Percentiles rank a stretch among this genome's conserved stretches.
Evolutionary conservation across 2,888 invertebrate genomes (phyloP).

Genomic region (Agrochola lychnidis): DNA sequence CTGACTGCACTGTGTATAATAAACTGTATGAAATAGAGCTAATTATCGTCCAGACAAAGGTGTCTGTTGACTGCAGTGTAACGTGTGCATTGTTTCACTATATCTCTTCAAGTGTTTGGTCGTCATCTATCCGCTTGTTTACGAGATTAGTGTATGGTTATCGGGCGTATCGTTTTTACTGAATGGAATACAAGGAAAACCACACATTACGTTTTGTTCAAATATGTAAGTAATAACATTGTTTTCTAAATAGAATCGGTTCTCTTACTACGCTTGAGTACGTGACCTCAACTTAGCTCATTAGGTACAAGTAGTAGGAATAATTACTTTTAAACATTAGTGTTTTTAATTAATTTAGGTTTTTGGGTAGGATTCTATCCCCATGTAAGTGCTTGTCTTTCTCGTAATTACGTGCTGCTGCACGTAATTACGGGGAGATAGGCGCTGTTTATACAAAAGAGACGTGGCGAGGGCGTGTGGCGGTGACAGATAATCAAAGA

Average conservation of each 20-base stretch:
- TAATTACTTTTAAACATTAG: not conserved
- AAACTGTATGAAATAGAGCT: constrained; percentile 38
- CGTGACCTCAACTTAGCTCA: not conserved
- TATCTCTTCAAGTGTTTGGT: not conserved
- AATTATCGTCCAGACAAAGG: constrained; percentile 52
- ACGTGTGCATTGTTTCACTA: not conserved
- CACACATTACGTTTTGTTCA: not conserved
- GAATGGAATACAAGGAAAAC: constrained; percentile 44
- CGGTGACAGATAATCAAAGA: too few relatives aligned
- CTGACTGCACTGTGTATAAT: constrained; percentile 53
- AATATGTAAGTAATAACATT: not conserved
- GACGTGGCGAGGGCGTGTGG: too few relatives aligned
- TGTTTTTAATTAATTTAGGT: not conserved
- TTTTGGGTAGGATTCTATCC: not conserved
- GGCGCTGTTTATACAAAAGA: too few relatives aligned
- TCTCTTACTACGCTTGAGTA: too few relatives aligned
- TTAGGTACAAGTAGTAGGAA: not conserved
- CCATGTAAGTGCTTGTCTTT: not conserved
- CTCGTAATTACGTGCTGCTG: not conserved
- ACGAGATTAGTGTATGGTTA: not conserved
- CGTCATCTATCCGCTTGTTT: constrained; percentile 7
- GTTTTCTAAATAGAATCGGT: constrained; percentile 29
- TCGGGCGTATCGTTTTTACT: not conserved
- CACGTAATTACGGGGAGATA: too few relatives aligned
- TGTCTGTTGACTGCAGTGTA: constrained; percentile 38